Evolutionary conservation across 2,888 invertebrate genomes (phyloP).

Genomic region (Stegana nigrithorax): DNA sequence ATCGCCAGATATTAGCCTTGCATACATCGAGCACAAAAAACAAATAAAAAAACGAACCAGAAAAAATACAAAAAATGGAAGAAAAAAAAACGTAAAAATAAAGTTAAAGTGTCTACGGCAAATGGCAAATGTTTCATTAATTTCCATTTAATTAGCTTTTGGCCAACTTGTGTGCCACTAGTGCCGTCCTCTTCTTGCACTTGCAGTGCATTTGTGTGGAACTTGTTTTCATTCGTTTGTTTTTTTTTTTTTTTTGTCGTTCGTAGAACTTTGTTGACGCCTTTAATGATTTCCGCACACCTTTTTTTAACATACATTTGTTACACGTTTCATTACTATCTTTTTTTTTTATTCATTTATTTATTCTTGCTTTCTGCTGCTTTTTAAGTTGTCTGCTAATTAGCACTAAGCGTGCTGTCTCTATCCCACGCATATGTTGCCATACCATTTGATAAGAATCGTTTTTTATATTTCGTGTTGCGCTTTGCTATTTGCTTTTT

Average conservation of each 20-base stretch:
- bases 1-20: background rate
- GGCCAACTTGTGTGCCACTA: background rate
- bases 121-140: constrained; percentile 38
- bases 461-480: too few species aligned
- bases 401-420: constrained; percentile 5
- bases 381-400: constrained; percentile 12
- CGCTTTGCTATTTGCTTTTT: background rate
- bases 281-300: constrained; percentile 42
- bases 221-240: too few species aligned
- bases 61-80: background rate
- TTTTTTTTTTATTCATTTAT: background rate
- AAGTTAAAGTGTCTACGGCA: too few species aligned
- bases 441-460: constrained; percentile 15
- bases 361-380: background rate
- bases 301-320: too few species aligned
- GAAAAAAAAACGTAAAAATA: background rate
- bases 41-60: background rate
- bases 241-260: too few species aligned
- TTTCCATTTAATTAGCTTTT: constrained; percentile 48
- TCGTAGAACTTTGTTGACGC: constrained; percentile 36
- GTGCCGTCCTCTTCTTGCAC: background rate
- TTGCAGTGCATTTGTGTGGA: constrained; percentile 24
- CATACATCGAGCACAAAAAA: background rate
- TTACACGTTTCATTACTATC: too few species aligned
- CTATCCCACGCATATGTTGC: background rate